Percentiles rank a stretch among this genome's conserved stretches.
These are phyloP conservation scores for Cuniculus paca DNA, from an alignment of 2,797 vertebrate genomes.

Conservation along the genomic window DNA sequence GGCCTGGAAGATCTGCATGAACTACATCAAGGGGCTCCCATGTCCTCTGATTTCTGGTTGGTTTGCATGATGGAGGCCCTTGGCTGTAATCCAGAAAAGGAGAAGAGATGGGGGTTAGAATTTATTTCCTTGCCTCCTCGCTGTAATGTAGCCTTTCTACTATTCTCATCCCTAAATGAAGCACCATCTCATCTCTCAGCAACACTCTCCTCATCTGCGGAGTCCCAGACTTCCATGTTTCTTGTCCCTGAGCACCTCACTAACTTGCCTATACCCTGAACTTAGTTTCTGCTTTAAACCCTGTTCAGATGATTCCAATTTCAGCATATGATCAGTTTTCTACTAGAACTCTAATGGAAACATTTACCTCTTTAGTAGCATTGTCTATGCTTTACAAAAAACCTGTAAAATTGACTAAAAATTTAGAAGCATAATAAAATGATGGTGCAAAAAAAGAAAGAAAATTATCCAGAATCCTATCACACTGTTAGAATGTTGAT, in stretches of 20 bases:
- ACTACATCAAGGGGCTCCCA: not conserved
- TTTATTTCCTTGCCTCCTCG: not conserved
- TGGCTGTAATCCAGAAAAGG: not conserved
- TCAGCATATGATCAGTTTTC: conserved; percentile 31
- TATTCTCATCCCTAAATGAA: conserved; percentile 36
- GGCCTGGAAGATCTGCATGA: not conserved
- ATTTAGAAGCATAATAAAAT: conserved; percentile 52
- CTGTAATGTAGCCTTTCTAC: not conserved
- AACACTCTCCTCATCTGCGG: not conserved
- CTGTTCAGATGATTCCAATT: not conserved
- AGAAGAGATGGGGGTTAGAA: not conserved
- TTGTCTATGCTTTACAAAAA: not conserved
- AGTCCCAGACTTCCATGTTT: not conserved
- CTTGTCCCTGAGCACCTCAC: not conserved
- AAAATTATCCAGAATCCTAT: not conserved
- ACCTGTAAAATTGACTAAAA: conserved; percentile 27
- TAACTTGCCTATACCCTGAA: conserved; percentile 13
- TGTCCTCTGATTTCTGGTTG: not conserved
- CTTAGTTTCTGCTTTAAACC: not conserved
- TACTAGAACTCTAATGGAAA: conserved; percentile 46
- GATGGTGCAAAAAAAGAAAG: conserved; percentile 6
- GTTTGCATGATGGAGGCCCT: not conserved
- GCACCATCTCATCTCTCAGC: not conserved
- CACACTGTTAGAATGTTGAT: conserved; percentile 40
- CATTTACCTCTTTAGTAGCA: conserved; percentile 24